Base-by-base conservation (phyloP, 2,113 vertebrate species). In the Stegastes partitus region DNA sequence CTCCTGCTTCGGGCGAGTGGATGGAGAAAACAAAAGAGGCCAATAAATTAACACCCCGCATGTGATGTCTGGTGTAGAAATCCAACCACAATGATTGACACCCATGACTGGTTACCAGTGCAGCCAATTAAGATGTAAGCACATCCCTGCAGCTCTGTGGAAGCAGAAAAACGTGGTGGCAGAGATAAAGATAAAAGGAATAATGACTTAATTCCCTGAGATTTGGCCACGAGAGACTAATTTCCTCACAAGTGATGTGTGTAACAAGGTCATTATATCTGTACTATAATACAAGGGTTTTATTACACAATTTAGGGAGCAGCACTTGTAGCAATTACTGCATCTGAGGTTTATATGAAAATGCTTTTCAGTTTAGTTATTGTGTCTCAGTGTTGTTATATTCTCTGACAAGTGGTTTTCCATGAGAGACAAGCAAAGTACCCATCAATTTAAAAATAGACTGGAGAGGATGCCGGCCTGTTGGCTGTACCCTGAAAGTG, bases 351-450 rank as follows among this genome's bases (percentile, higher is more conserved):
- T 67, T 18, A 42, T 39, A 45, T 53, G 11, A 68, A 37, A 28
- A 21, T 50, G 10, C 22, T 69, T 67, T 64, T 56, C 14, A 45
- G 14, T 31, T 45, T 50, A 51, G 15, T 50, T 57, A 11, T 59
- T 55, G 23, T 61, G 7, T 47, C 22, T 37, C 1, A 42, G 4
- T 58, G 42, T 44, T 61, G 39, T 69, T 71, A 11, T 51, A 16
- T 15, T 18, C 21, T 86, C 45, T 77, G 74, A 85, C 44, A 77
- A 84, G 61, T 42, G 25, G 66, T 62, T 62, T 79, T 72, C 57
- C 1, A 5, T 26, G 42, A 26, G 72, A 49, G 59, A 74, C 34
- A 79, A 79, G 87, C 73, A 64, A 68, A 74, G 51, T 25, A 79
- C 31, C 56, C 16, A 18, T 77, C 65, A 50, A 18, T 77, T 45